Evolutionary conservation across 2,797 vertebrate species (phyloP).

Genomic region (Moxostoma hubbsi): DNA sequence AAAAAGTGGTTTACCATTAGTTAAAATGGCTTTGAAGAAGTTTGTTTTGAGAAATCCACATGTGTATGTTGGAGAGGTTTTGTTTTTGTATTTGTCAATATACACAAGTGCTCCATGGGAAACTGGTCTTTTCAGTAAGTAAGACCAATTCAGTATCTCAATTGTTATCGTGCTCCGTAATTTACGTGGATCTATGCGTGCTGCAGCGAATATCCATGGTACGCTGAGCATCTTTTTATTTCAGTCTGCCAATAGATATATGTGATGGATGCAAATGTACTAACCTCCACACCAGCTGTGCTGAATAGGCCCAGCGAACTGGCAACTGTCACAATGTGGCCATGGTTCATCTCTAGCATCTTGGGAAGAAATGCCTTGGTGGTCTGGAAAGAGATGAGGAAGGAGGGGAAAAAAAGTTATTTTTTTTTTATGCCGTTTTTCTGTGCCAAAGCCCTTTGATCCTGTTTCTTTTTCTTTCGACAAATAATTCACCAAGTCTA

Average conservation of each 20-base stretch:
- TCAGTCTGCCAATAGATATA: constrained; percentile 47
- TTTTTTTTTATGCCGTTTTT: constrained; percentile 78
- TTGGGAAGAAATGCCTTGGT: constrained; percentile 99
- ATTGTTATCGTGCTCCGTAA: constrained; percentile 74
- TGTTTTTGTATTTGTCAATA: too few species aligned
- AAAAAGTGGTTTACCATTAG: too few species aligned
- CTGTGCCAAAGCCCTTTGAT: constrained; percentile 82
- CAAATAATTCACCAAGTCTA: constrained; percentile 60
- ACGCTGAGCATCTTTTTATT: constrained; percentile 50
- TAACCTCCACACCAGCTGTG: constrained; percentile 98
- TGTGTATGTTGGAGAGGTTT: too few species aligned
- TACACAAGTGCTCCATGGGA: too few species aligned
- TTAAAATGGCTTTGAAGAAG: too few species aligned
- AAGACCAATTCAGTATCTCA: constrained; percentile 67
- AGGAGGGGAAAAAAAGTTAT: constrained; percentile 64
- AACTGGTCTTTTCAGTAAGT: too few species aligned
- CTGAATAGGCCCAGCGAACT: constrained; percentile 98
- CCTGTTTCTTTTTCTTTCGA: constrained; percentile 60
- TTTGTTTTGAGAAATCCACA: too few species aligned
- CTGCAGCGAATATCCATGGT: constrained; percentile 64
- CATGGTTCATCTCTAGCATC: constrained; percentile 99
- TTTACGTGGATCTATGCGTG: constrained; percentile 62
- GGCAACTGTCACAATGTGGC: constrained; percentile 97
- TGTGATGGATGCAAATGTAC: constrained; percentile 74
- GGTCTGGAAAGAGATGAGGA: constrained; percentile 81